These are phyloP conservation scores for Chondrilla cf. caribensis DNA, from an alignment of 37 sponge, comb jelly and placozoan genomes.

Conservation along the genomic window DNA sequence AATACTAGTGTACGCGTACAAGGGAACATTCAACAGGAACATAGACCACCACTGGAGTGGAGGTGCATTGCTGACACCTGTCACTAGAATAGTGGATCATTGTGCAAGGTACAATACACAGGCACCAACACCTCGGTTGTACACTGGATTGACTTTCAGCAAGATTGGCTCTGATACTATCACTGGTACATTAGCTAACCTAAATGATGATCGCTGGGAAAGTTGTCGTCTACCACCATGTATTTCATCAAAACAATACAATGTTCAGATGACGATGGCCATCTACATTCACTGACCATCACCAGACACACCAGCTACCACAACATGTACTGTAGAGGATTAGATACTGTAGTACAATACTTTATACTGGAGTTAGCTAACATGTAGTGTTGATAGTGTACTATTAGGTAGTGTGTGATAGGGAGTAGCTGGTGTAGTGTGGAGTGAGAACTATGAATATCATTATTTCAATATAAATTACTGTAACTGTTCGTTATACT, in stretches of 20 bases:
- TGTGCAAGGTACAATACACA: background rate
- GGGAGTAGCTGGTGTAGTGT: too few species aligned
- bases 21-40: slow-evolving; percentile 28
- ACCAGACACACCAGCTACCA: background rate
- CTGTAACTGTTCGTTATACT: too few species aligned
- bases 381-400: too few species aligned
- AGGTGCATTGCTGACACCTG: slow-evolving; percentile 4
- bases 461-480: too few species aligned
- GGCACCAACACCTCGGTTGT: background rate
- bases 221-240: slow-evolving; percentile 11
- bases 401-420: too few species aligned
- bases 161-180: background rate
- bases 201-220: slow-evolving; percentile 19
- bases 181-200: background rate
- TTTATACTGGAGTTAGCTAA: too few species aligned
- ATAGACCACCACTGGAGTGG: slow-evolving; percentile 35
- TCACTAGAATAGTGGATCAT: background rate
- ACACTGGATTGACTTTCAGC: slow-evolving; percentile 6
- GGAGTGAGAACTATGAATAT: too few species aligned
- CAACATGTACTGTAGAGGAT: too few species aligned
- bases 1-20: slow-evolving; percentile 21
- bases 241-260: background rate
- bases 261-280: slow-evolving; percentile 32
- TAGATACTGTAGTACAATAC: background rate
- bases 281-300: slow-evolving; percentile 24